Percentiles rank a stretch among this genome's conserved stretches.
phyloP scores from a whole-genome alignment of 2,888 invertebrate species.

The Lithophane semibrunnea region DNA sequence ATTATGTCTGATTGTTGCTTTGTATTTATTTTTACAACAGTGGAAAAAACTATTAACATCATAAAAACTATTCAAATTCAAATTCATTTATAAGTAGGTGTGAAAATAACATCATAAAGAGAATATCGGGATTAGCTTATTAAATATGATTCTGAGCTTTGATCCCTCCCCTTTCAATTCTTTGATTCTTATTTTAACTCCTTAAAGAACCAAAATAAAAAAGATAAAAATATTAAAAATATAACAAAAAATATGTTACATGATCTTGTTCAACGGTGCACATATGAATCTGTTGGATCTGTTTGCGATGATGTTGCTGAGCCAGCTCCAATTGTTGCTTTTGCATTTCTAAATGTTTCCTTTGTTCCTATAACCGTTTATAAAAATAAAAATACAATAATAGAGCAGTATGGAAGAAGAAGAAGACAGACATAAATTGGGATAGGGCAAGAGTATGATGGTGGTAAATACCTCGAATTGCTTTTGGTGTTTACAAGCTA shows the following conservation, averaged over 20 bases:
- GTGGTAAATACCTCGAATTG: slow-evolving; percentile 67
- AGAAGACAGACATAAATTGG: neutral
- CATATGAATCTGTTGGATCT: slow-evolving; percentile 77
- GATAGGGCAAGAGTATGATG: neutral
- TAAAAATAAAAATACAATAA: slow-evolving; percentile 27
- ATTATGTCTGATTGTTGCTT: slow-evolving; percentile 18
- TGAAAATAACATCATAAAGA: neutral
- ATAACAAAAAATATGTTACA: slow-evolving; percentile 67
- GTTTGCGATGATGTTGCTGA: slow-evolving; percentile 69
- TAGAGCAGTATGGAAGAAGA: too few species aligned
- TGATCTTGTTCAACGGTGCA: slow-evolving; percentile 75
- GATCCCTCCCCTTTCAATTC: neutral
- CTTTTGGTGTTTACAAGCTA: slow-evolving; percentile 69
- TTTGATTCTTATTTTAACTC: neutral
- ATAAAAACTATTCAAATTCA: too few species aligned
- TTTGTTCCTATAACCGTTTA: slow-evolving; percentile 76
- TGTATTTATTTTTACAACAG: neutral
- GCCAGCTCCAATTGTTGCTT: slow-evolving; percentile 69
- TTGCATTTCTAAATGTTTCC: slow-evolving; percentile 74
- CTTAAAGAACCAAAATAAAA: neutral
- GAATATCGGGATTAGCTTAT: neutral
- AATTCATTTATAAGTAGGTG: too few species aligned
- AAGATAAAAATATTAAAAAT: slow-evolving; percentile 14
- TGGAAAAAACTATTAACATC: neutral
- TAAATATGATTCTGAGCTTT: neutral